Evolutionary conservation across 23 tunicate species (phyloP), one percentile per base, ranked within the genome.

Genomic region (Trididemnum miniatum): DNA sequence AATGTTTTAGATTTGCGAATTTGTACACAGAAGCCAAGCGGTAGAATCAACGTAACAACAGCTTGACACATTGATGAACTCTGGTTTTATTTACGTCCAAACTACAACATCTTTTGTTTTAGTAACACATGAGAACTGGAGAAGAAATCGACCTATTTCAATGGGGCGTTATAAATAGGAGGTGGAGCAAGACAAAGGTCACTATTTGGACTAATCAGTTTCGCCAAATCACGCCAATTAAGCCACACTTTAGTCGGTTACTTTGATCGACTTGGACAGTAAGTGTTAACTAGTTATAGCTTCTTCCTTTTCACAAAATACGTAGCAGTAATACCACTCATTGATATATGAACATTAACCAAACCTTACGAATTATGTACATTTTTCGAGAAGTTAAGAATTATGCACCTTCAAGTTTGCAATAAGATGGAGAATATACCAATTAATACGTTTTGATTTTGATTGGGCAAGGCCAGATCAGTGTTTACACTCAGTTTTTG

Each of bases 141-240:
- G 54, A 44, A 44, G 54, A 44, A 15, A 7, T 15, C 9, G 54
- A 44, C 54, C 54, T 44, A 44, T 44, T 44, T 44, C 54, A 44
- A 44, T 44, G 9, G 54, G 54, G 54, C 54, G 54, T 44, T 44
- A 24, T 62, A 62, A 62, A 62, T 22, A n/a, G 67, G 23, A 62
- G 67, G 67, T 24, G 67, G 67, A 62, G 67, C 67, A 62, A 62
- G n/a, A 62, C 67, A 62, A 62, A 62, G 67, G 67, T 62, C 67
- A 62, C 28, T 20, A 44, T 15, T n/a, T 15, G 54, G 12, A 7
- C 54, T 44, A 44, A 44, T 44, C 15, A 9, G 15, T 15, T 44
- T 44, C 54, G 15, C 54, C n/a, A n/a, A n/a, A 44, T 44, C 15
- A 15, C 54, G 15, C 54, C 54, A 44, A 44, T 7, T 44, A 44